These are phyloP conservation scores for Phrynocephalus forsythii DNA, from an alignment of 2,797 vertebrate genomes.

Conservation along the genomic window DNA sequence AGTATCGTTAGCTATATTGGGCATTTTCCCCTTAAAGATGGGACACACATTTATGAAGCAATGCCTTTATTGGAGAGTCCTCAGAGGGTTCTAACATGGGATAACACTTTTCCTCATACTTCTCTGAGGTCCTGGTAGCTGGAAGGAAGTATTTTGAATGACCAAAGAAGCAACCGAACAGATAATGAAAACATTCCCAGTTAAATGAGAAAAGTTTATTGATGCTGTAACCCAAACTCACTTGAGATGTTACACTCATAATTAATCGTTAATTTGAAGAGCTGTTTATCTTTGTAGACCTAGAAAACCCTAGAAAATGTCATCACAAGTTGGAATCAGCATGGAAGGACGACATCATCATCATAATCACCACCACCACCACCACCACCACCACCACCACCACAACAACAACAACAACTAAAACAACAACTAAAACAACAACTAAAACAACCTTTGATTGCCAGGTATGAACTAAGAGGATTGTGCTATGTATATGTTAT, in stretches of 20 bases:
- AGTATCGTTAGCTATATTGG: background rate
- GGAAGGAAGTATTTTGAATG: background rate
- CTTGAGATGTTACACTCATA: background rate
- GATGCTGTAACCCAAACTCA: background rate
- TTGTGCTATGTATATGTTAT: background rate
- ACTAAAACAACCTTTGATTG: too few relatives aligned
- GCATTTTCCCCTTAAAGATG: background rate
- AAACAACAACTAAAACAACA: too few relatives aligned
- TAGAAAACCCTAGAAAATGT: too few relatives aligned
- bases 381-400: too few relatives aligned
- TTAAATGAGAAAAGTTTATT: background rate
- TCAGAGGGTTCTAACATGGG: background rate
- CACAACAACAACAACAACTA: too few relatives aligned
- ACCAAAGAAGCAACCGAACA: background rate
- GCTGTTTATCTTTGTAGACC: background rate
- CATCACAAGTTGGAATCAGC: too few relatives aligned
- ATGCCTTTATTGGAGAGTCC: too few relatives aligned
- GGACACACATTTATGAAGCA: background rate
- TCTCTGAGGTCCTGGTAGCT: background rate
- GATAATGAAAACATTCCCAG: background rate
- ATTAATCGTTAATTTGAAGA: background rate
- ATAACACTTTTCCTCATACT: background rate
- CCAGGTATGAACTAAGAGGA: background rate
- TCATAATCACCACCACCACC: too few relatives aligned
- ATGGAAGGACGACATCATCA: too few relatives aligned